Conservation (phyloP, 2,113 vertebrate genomes). For the Clupea harengus region DNA sequence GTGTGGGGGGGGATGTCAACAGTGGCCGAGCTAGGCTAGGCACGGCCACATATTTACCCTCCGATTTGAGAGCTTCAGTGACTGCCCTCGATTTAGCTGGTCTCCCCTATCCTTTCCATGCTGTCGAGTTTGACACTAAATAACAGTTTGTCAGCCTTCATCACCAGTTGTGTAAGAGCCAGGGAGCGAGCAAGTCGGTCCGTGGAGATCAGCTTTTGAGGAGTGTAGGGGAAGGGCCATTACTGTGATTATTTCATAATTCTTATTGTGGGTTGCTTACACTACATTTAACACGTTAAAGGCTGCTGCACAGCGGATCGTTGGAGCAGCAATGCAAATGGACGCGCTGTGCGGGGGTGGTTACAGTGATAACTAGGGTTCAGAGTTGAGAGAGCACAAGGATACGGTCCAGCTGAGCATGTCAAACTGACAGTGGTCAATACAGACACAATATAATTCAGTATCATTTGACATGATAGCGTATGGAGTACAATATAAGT, state of each 20-base stretch:
- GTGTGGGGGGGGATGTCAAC: background rate
- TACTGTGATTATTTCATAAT: slow-evolving; percentile 31
- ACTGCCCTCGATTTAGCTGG: background rate
- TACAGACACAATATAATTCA: background rate
- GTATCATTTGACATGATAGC: background rate
- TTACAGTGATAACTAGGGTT: background rate
- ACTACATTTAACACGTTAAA: slow-evolving; percentile 10
- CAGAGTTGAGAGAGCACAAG: background rate
- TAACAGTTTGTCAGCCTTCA: background rate
- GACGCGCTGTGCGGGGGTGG: background rate
- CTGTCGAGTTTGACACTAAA: background rate
- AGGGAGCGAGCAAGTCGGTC: background rate
- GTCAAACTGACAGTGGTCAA: background rate
- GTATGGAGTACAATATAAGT: background rate
- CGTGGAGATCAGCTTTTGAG: background rate
- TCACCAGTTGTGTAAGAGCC: background rate
- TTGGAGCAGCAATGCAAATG: background rate
- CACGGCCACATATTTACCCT: slow-evolving; percentile 9
- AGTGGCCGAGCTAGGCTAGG: background rate
- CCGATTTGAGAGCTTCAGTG: background rate
- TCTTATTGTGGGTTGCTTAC: background rate
- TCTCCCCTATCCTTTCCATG: background rate
- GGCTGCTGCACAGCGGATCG: background rate
- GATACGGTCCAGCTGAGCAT: background rate
- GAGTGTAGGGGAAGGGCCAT: background rate